Evolutionary conservation across 2,888 invertebrate genomes (phyloP), one percentile per base, ranked within the genome.

Genomic region (Drosophila rellima): DNA sequence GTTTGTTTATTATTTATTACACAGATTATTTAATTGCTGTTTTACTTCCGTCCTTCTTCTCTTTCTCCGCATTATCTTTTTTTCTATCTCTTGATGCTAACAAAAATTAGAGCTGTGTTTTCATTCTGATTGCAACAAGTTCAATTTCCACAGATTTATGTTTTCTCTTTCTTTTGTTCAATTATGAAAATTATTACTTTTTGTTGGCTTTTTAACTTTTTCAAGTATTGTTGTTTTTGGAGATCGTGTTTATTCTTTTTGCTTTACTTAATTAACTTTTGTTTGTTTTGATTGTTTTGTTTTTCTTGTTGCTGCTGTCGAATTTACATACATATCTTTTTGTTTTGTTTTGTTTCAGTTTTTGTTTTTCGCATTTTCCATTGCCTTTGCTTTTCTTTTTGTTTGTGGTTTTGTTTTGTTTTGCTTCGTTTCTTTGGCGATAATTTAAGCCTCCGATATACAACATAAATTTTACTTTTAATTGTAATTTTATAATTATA

Each of bases 361-460:
- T 65, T 80, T 64, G 66, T 77, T 74, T 72, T 74, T 67, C 10
- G 54, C 40, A 54, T 51, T 64, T 78, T 80, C 35, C 51, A 61
- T 62, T 72, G 51, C 59, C 35, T 54, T 51, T 69, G 63, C 48
- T 63, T 70, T 61, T 37, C 55, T 59, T 65, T 68, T 52, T 35
- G 59, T 70, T 82, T 62, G 61, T 40, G 35, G 35, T 35, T 35
- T 75, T 68, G 54, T 67, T 73, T 82, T 74, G 69, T 77, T 78
- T 77, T 79, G 80, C 79, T 80, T 81, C 78, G 78, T 80, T 90
- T 91, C 91, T 91, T 91, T 91, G 91, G 91, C 91, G 91, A 90
- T 91, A 88, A 91, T 90, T 90, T 91, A 91, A 91, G 91, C 91
- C 91, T 91, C 91, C 91, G 91, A 91, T 91, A 90, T 86, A 90